Base-by-base conservation (phyloP, 2,113 vertebrate species). In the Zosterops lateralis region DNA sequence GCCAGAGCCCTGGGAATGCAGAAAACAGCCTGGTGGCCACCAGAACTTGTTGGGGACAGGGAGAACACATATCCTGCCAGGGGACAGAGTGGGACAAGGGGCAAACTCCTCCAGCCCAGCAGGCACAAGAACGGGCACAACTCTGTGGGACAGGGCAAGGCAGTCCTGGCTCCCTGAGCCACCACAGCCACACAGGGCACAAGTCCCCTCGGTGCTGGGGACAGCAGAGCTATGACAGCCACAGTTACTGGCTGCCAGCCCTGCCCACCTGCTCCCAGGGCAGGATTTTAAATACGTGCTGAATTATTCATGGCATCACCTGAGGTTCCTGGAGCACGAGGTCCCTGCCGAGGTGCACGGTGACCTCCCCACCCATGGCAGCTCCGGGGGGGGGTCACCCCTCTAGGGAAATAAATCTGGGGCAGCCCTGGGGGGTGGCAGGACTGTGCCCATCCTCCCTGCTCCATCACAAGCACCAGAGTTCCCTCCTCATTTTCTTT, bases 271-370 rank as follows among this genome's bases (percentile, higher is more conserved):
- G 73, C 75, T 56, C 67, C 15, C n/a, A 3, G 28, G 79, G 76
- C 91, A 75, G 28, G 89, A 93, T 81, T 93, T 90, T 88, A 92
- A 94, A 84, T 3, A 53, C 3, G 0, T 17, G 32, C 86, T 90
- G 70, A 90, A 92, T 95, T 93, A 95, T 89, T 91, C 92, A 90
- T 47, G 24, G 38, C 20, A 24, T 29, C n/a, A 20, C 61, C 8
- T 8, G 7, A 42, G 80, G 79, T 24, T 77, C 77, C 83, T 48
- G 83, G 53, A 74, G 90, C 82, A 82, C 64, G 2, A 71, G 58
- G 81, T 58, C 88, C 51, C 65, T 62, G 47, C 60, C 1, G 3
- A 31, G 74, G 36, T 42, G 28, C 32, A 1, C 3, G 0, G 4
- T 62, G 83, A 84, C 72, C 68, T 88, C 72, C 34, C 68, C 56